Evolutionary conservation across 2,888 invertebrate genomes (phyloP).

Genomic region (Meloe dianella): DNA sequence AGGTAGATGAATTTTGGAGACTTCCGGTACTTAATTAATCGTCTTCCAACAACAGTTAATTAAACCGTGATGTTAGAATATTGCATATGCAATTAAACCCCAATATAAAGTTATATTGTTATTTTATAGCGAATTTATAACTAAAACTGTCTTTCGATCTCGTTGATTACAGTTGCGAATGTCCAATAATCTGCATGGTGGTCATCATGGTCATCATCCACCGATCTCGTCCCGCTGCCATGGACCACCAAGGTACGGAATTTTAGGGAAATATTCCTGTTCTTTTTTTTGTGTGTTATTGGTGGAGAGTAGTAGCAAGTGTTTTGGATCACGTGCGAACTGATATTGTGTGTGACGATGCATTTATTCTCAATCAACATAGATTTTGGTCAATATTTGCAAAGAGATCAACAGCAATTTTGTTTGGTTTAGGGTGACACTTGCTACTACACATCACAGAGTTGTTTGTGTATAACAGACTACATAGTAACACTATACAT

Average conservation of each 20-base stretch:
- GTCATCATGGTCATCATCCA: constrained; percentile 56
- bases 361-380: constrained; percentile 30
- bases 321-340: constrained; percentile 36
- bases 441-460: constrained; percentile 23
- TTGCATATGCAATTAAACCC: too few relatives aligned
- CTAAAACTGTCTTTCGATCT: constrained; percentile 6
- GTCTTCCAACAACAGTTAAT: too few relatives aligned
- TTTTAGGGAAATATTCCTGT: too few relatives aligned
- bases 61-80: neutral
- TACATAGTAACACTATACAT: too few relatives aligned
- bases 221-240: constrained; percentile 56
- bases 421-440: constrained; percentile 36
- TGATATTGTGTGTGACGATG: constrained; percentile 31
- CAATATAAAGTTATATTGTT: constrained; percentile 2
- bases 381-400: constrained; percentile 45
- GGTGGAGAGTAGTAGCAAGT: neutral
- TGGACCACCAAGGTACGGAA: constrained; percentile 58
- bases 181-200: constrained; percentile 63
- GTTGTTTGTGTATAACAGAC: too few relatives aligned
- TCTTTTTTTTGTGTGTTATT: neutral
- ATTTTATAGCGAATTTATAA: neutral
- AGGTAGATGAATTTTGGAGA: too few relatives aligned
- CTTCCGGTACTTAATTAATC: too few relatives aligned
- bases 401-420: constrained; percentile 40
- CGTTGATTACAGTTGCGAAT: constrained; percentile 63